Conservation (phyloP, 2,797 vertebrate genomes). For the Mus minutoides region DNA sequence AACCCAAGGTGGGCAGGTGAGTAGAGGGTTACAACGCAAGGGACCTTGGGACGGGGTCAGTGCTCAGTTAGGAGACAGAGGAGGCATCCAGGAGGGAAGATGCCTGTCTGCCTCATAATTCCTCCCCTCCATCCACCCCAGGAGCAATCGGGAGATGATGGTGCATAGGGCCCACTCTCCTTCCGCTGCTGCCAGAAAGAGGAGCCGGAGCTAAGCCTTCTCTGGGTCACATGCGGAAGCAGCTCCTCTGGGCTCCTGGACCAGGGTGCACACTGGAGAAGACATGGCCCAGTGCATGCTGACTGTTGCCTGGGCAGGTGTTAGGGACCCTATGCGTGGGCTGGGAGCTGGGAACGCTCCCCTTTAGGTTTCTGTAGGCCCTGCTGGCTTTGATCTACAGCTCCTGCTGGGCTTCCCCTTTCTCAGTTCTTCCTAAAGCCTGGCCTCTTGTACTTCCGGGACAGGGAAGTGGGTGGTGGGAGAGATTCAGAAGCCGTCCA, state of each 20-base stretch:
- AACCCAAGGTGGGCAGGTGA: neutral
- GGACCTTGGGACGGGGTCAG: neutral
- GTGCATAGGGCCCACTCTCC: neutral
- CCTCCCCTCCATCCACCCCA: neutral
- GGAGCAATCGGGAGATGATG: neutral
- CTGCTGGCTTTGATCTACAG: neutral
- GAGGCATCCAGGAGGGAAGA: neutral
- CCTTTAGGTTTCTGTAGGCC: neutral
- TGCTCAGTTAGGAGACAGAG: neutral
- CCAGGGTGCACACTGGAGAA: neutral
- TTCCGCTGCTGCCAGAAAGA: no score
- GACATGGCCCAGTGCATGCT: neutral
- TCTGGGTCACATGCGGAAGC: neutral
- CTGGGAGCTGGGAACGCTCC: neutral
- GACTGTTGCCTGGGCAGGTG: neutral
- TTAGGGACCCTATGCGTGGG: neutral
- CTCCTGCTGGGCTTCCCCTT: neutral
- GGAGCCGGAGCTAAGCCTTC: neutral
- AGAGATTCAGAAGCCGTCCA: slow-evolving; percentile 28
- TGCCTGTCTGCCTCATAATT: neutral
- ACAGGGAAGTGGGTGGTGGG: neutral
- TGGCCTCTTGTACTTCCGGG: slow-evolving; percentile 22
- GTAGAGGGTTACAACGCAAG: rapidly evolving
- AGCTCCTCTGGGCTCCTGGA: neutral
- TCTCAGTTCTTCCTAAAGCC: neutral